Evolutionary conservation across 2,888 invertebrate genomes (phyloP).

Genomic region (Maniola hyperantus): DNA sequence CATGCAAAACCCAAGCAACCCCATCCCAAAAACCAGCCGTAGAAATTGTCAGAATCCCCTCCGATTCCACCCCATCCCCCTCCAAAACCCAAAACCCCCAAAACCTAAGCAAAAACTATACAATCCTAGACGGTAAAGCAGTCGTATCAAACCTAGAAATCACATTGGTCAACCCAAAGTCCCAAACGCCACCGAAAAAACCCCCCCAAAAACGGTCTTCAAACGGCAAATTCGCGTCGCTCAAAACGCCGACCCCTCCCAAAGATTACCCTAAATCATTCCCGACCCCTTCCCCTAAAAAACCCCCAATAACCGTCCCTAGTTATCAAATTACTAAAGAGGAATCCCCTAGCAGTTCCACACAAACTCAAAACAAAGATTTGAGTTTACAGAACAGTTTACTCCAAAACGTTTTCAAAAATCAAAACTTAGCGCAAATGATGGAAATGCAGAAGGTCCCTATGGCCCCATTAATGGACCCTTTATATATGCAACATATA

Average conservation of each 20-base stretch:
- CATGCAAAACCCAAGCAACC: slow-evolving; percentile 73
- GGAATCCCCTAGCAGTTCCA: slow-evolving; percentile 59
- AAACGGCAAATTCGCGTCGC: slow-evolving; percentile 80
- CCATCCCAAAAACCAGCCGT: slow-evolving; percentile 71
- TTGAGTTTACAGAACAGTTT: not conserved
- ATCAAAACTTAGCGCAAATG: slow-evolving; percentile 47
- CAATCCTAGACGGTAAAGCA: slow-evolving; percentile 66
- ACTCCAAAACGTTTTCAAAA: slow-evolving; percentile 45
- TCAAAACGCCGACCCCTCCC: slow-evolving; percentile 72
- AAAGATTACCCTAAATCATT: slow-evolving; percentile 56
- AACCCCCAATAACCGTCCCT: slow-evolving; percentile 60
- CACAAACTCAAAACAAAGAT: slow-evolving; percentile 41
- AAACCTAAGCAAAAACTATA: slow-evolving; percentile 75
- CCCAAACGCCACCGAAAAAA: slow-evolving; percentile 57
- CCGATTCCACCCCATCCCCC: slow-evolving; percentile 51
- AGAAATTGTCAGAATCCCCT: slow-evolving; percentile 83
- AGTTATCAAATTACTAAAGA: slow-evolving; percentile 64
- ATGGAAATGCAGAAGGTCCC: slow-evolving; percentile 56
- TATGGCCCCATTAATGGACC: slow-evolving; percentile 62
- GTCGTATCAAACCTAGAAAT: slow-evolving; percentile 87
- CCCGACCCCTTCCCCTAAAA: slow-evolving; percentile 52
- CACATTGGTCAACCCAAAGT: slow-evolving; percentile 84
- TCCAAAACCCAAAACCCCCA: slow-evolving; percentile 72
- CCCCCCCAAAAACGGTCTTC: slow-evolving; percentile 77
- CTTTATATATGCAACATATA: slow-evolving; percentile 67